Base-by-base conservation (phyloP, 2,888 invertebrate species). In the Coelopa pilipes region DNA sequence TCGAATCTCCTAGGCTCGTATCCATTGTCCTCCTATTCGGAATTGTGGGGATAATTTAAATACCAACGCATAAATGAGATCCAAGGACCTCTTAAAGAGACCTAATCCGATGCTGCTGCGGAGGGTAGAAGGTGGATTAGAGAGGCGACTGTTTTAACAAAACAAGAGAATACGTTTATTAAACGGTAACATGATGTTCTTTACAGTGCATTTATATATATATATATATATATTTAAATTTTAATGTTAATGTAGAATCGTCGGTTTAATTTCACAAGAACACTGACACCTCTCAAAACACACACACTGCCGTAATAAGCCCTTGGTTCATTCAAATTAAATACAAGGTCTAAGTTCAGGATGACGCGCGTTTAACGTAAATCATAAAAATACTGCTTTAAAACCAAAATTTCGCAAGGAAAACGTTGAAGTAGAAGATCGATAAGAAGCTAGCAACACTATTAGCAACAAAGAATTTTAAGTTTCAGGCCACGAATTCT, bases 401-500 rank as follows among this genome's bases (percentile, higher is more conserved):
- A 65, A 67, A 46, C 57, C 68, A 60, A 68, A 17, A 57, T n/a
- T 57, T 72, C 74, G 73, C 45, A 9, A 72, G 74, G 79, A 70
- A 59, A 2, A 45, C 7, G 47, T 49, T 19, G 55, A 55, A n/a
- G 53, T 1, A 24, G n/a, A 69, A 75, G 74, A 53, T 46, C 34
- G 7, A 13, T 9, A n/a, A 24, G 53, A 21, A 67, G 53, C 10
- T 0, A n/a, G 15, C 68, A 69, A 59, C 47, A 59, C 50, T 66
- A 49, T 49, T 66, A 19, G 21, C 21, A 66, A 50, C 45, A 45
- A 24, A 65, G 50, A 50, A 50, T 55, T 34, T 21, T 45, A 55
- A 65, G 71, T 65, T 71, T 71, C 55, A 72, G 77, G 78, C 82
- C 74, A 69, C 80, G 82, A 82, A 79, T 74, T 76, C 73, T 80